Conservation (phyloP, 1,140 invertebrate genomes). For the Gonatopus flavifemur region DNA sequence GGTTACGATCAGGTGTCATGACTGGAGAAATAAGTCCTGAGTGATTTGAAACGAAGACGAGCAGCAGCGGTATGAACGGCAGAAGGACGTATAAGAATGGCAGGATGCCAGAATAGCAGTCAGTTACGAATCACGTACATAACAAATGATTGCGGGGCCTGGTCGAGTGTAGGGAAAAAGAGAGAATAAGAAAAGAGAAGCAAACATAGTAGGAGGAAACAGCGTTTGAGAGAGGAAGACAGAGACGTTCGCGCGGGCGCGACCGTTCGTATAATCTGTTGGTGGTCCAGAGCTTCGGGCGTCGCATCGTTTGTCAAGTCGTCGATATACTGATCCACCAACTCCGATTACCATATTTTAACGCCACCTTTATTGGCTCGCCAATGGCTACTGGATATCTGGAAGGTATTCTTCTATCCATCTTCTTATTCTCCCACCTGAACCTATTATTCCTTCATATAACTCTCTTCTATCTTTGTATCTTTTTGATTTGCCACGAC, state of each 20-base stretch:
- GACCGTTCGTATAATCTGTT: slow-evolving; percentile 40
- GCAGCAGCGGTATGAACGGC: slow-evolving; percentile 21
- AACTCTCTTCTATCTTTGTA: too few species aligned
- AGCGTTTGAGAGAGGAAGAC: slow-evolving; percentile 27
- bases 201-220: slow-evolving; percentile 4
- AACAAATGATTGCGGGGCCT: slow-evolving; percentile 53
- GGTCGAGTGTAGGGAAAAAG: slow-evolving; percentile 20
- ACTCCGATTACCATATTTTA: slow-evolving; percentile 58
- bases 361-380: slow-evolving; percentile 52
- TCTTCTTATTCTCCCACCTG: too few species aligned
- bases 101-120: slow-evolving; percentile 45
- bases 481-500: too few species aligned
- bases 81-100: slow-evolving; percentile 38
- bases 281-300: slow-evolving; percentile 52
- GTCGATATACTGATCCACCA: slow-evolving; percentile 55
- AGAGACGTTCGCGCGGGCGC: slow-evolving; percentile 32
- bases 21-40: slow-evolving; percentile 7
- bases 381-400: slow-evolving; percentile 52
- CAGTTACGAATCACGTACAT: slow-evolving; percentile 53
- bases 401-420: too few species aligned
- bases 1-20: slow-evolving; percentile 29
- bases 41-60: slow-evolving; percentile 7
- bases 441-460: too few species aligned
- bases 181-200: not conserved
- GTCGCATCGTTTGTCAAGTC: slow-evolving; percentile 57